Percentiles rank a stretch among this genome's conserved stretches.
phyloP scores from a whole-genome alignment of 35 echinoderm and acorn worm species.

The Lytechinus variegatus region DNA sequence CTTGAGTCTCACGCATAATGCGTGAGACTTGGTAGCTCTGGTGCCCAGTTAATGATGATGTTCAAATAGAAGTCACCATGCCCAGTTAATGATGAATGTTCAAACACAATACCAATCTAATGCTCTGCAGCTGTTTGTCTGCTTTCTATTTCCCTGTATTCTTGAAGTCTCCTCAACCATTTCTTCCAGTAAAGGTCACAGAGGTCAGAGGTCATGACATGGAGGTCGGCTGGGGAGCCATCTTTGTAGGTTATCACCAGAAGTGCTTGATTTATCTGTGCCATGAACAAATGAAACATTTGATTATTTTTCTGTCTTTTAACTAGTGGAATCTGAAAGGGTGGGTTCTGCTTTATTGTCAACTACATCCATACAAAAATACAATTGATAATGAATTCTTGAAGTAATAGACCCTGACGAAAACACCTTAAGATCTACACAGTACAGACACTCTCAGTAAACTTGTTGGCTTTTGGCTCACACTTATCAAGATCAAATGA shows the following conservation, averaged over 20 bases:
- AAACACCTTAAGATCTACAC: no score
- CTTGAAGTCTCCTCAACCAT: constrained; percentile 24
- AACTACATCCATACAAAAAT: background rate
- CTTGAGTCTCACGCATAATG: no score
- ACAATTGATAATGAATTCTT: background rate
- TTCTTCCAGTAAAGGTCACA: constrained; percentile 31
- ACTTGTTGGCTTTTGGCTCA: no score
- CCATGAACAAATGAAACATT: background rate
- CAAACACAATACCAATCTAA: background rate
- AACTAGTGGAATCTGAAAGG: background rate
- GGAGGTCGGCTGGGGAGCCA: constrained; percentile 43
- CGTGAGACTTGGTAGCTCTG: no score
- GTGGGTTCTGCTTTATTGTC: no score
- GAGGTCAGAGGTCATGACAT: constrained; percentile 40
- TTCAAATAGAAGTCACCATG: no score
- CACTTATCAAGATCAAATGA: no score
- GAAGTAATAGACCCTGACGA: background rate
- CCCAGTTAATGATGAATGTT: no score
- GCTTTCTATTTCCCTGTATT: constrained; percentile 25
- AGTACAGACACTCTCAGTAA: no score
- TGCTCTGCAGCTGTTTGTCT: background rate
- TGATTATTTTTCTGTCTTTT: background rate
- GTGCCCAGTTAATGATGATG: no score
- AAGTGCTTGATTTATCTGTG: constrained; percentile 15
- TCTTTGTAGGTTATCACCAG: constrained; percentile 51